phyloP scores from a whole-genome alignment of 2,113 vertebrate genomes.

The Columbina picui region DNA sequence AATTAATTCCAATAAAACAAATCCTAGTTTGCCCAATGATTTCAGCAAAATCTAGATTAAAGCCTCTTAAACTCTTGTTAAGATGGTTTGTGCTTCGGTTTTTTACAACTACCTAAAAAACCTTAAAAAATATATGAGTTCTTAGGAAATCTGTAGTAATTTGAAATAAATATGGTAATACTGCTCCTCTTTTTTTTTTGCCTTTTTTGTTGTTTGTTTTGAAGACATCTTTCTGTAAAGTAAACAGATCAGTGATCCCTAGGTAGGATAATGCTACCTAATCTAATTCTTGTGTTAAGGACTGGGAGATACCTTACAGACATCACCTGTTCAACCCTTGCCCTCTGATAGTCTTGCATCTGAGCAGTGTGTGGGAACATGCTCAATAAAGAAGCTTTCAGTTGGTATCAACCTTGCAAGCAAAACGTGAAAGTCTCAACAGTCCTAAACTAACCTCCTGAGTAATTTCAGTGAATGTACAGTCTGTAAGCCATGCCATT shows the following conservation, averaged over 20 bases:
- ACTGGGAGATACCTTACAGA: background rate
- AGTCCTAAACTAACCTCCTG: background rate
- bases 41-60: background rate
- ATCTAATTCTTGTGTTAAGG: background rate
- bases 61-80: background rate
- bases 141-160: background rate
- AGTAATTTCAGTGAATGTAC: background rate
- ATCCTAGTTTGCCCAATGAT: rapidly evolving
- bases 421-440: background rate
- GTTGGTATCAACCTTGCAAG: background rate
- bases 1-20: background rate
- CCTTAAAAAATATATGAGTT: background rate
- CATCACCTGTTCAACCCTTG: background rate
- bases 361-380: background rate
- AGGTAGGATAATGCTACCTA: background rate
- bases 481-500: background rate
- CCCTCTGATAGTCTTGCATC: background rate
- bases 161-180: background rate
- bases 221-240: background rate
- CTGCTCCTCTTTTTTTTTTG: background rate
- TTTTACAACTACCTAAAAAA: background rate
- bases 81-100: background rate
- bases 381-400: background rate
- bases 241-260: background rate
- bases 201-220: background rate